Conservation (phyloP, 1,140 invertebrate genomes). For the Leptoteleia sp. region DNA sequence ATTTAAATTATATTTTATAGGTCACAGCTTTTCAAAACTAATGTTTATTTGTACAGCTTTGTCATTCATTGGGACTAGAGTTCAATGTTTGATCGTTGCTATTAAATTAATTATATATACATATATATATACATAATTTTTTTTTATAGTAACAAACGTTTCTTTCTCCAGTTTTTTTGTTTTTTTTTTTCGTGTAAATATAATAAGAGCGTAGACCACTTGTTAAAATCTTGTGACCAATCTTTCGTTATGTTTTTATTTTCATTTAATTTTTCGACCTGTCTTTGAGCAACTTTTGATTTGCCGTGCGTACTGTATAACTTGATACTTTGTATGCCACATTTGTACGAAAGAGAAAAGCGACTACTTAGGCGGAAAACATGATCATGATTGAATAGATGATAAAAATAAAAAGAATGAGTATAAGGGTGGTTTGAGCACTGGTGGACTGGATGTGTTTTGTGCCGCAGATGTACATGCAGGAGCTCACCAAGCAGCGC, state of each 20-base stretch:
- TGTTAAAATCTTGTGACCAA: too few species aligned
- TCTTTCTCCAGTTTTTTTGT: too few species aligned
- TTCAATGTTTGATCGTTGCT: conserved; percentile 12
- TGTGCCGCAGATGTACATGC: conserved; percentile 89
- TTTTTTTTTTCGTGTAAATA: conserved; percentile 1
- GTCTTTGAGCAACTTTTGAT: conserved; percentile 63
- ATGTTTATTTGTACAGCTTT: conserved; percentile 30
- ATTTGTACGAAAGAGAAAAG: conserved; percentile 60
- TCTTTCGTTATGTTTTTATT: not conserved
- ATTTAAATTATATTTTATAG: conserved; percentile 32
- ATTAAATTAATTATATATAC: too few species aligned
- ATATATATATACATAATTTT: too few species aligned
- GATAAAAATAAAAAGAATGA: conserved; percentile 43
- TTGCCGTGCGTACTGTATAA: conserved; percentile 44
- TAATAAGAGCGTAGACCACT: too few species aligned
- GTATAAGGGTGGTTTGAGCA: conserved; percentile 77
- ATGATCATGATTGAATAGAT: conserved; percentile 66
- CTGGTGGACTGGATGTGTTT: conserved; percentile 81
- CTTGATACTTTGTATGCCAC: conserved; percentile 51
- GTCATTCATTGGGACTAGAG: conserved; percentile 16
- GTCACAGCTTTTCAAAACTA: conserved; percentile 32
- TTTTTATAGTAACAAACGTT: too few species aligned
- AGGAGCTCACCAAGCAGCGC: conserved; percentile 93
- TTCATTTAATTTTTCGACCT: conserved; percentile 27
- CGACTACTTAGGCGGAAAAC: conserved; percentile 52